Conservation (phyloP, 2,113 vertebrate genomes). For the Zosterops hypoxanthus region DNA sequence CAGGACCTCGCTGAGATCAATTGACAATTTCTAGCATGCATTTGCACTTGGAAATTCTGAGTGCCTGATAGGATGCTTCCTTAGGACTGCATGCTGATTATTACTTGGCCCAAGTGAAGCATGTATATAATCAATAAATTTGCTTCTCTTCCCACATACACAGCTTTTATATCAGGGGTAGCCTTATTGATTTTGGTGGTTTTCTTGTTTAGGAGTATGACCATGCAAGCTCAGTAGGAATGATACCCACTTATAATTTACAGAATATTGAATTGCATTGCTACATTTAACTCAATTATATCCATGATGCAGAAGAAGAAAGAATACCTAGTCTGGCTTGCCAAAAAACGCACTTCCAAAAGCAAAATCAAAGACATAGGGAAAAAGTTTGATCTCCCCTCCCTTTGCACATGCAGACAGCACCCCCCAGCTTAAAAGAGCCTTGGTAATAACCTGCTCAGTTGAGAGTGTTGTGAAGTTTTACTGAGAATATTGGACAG, state of each 20-base stretch:
- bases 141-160: background rate
- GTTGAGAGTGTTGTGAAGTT: background rate
- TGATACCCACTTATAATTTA: background rate
- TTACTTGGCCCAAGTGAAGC: background rate
- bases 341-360: rapidly evolving
- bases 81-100: background rate
- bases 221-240: background rate
- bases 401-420: rapidly evolving
- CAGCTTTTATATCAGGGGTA: background rate
- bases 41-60: background rate
- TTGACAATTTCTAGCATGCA: background rate
- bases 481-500: background rate
- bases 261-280: background rate
- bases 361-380: background rate
- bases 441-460: background rate
- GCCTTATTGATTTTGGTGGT: background rate
- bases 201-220: constrained; percentile 10
- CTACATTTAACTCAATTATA: background rate
- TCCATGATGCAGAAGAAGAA: background rate
- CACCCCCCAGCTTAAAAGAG: background rate
- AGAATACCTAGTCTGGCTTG: background rate
- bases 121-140: background rate
- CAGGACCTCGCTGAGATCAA: background rate
- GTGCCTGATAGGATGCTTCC: background rate
- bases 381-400: background rate